Evolutionary conservation across 2,797 vertebrate genomes (phyloP).

Genomic region (Anableps anableps): DNA sequence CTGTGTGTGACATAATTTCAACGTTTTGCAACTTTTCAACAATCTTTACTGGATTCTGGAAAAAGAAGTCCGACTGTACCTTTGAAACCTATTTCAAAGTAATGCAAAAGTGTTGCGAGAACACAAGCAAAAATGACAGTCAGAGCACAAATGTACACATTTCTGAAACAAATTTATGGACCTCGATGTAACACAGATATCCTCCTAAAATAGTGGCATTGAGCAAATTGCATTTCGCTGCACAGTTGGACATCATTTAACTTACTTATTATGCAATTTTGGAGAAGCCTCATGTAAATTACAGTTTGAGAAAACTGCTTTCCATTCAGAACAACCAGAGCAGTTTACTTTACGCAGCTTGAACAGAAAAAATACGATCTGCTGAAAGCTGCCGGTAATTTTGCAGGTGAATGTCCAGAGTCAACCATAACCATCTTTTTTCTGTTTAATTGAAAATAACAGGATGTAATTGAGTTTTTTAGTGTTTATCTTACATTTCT

Average conservation of each 20-base stretch:
- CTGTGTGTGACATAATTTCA: constrained; percentile 17
- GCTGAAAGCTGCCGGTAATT: no score
- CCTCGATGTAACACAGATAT: not conserved
- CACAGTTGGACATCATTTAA: not conserved
- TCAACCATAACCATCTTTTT: no score
- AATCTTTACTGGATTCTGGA: constrained; percentile 13
- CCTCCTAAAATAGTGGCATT: not conserved
- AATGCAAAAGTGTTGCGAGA: not conserved
- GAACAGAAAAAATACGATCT: not conserved
- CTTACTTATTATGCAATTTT: not conserved
- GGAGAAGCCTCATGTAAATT: not conserved
- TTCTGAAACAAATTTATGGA: not conserved
- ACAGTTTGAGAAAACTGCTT: not conserved
- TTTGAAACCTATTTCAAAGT: constrained; percentile 19
- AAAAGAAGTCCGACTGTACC: constrained; percentile 21
- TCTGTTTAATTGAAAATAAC: no score
- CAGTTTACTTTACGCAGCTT: not conserved
- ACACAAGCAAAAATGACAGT: not conserved
- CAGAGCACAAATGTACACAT: not conserved
- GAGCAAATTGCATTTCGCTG: not conserved
- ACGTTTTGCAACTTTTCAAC: constrained; percentile 21
- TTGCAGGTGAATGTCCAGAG: no score
- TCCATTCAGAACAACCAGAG: not conserved
- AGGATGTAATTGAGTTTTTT: no score
- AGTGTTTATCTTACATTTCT: no score